These are phyloP conservation scores for Coreius guichenoti DNA, from an alignment of 2,797 vertebrate species.

Conservation along the genomic window DNA sequence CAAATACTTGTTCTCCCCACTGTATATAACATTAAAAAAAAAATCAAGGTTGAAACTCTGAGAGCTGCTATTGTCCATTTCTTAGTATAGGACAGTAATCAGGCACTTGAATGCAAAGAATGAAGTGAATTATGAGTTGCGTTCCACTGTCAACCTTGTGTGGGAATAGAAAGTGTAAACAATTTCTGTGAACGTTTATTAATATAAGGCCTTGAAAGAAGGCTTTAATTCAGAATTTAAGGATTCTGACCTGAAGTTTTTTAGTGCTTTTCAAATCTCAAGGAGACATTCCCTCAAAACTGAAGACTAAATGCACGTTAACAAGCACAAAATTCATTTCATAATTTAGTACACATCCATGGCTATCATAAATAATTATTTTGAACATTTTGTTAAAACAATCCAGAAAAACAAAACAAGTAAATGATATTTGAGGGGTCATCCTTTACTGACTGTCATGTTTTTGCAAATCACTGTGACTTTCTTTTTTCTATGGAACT, in stretches of 20 bases:
- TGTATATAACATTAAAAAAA: neutral
- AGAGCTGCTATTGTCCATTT: conserved; percentile 3
- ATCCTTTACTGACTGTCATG: neutral
- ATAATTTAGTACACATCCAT: neutral
- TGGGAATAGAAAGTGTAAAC: neutral
- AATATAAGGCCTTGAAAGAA: conserved; percentile 48
- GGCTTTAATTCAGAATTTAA: conserved; percentile 18
- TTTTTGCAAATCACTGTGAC: neutral
- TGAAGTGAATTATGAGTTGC: conserved; percentile 16
- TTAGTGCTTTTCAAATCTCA: conserved; percentile 44
- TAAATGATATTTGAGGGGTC: neutral
- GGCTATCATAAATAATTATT: neutral
- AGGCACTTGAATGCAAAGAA: conserved; percentile 25
- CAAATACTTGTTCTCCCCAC: too few species aligned
- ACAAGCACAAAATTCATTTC: neutral
- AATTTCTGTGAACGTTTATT: neutral
- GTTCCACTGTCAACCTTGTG: conserved; percentile 3
- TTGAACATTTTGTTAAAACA: neutral
- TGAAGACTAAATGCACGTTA: neutral
- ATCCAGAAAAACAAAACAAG: neutral
- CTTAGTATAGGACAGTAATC: neutral
- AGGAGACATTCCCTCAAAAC: conserved; percentile 30
- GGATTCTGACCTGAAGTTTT: neutral
- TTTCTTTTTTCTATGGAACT: too few species aligned
- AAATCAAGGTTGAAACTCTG: conserved; percentile 13